A percentile compares a stretch with the other conserved stretches of the same genome.
phyloP scores from a whole-genome alignment of 2,113 vertebrate genomes.

The Chinchilla lanigera region DNA sequence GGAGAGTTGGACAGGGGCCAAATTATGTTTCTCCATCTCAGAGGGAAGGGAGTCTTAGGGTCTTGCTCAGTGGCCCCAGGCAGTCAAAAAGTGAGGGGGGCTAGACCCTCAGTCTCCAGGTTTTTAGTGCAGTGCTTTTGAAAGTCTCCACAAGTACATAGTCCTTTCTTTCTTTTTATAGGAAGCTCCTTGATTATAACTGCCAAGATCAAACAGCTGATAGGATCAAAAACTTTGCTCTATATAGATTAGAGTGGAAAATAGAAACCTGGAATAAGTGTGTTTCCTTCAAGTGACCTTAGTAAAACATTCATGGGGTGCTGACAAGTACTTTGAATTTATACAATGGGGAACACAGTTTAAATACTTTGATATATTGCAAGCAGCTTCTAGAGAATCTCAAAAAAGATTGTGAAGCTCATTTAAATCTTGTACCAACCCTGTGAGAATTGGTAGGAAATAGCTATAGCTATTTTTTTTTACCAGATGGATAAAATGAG shows the following conservation, averaged over 20 bases:
- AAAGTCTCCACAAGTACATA: constrained; percentile 53
- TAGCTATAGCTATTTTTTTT: constrained; percentile 61
- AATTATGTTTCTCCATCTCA: neutral
- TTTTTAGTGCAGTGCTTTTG: constrained; percentile 62
- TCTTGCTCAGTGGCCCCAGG: constrained; percentile 62
- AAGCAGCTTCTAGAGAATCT: constrained; percentile 77
- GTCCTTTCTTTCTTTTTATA: constrained; percentile 72
- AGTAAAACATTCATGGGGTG: constrained; percentile 84
- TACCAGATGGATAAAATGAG: constrained; percentile 77
- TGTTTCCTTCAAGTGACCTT: constrained; percentile 83
- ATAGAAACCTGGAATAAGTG: constrained; percentile 77
- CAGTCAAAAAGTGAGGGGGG: constrained; percentile 15
- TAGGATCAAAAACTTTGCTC: constrained; percentile 80
- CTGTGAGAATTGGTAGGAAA: constrained; percentile 77
- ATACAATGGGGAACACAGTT: constrained; percentile 83
- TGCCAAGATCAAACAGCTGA: constrained; percentile 77
- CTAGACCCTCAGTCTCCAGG: constrained; percentile 21
- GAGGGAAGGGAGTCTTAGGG: constrained; percentile 52
- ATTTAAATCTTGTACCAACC: constrained; percentile 82
- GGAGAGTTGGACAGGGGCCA: constrained; percentile 25
- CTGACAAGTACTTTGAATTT: constrained; percentile 84
- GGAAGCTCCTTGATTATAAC: constrained; percentile 81
- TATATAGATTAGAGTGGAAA: constrained; percentile 77
- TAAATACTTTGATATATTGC: constrained; percentile 84
- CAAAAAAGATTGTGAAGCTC: constrained; percentile 79